Conservation (phyloP, 1,140 invertebrate genomes). For the Ganaspis sp. region DNA sequence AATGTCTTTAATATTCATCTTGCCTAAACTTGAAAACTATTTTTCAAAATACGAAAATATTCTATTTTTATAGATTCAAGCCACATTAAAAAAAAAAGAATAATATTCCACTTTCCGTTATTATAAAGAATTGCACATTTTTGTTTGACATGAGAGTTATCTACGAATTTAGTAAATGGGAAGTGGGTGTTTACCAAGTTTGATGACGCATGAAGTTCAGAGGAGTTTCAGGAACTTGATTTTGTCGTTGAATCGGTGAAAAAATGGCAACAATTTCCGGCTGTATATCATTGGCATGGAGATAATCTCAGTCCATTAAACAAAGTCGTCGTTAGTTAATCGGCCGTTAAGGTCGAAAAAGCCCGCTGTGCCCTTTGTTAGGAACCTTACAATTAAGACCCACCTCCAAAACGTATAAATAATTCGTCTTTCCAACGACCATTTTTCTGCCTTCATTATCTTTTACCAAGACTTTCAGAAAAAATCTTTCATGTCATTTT, state of each 20-base stretch:
- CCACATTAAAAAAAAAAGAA: no score
- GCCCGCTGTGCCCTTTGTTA: not conserved
- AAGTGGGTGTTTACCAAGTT: slow-evolving; percentile 21
- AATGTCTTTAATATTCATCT: no score
- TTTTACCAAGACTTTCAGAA: not conserved
- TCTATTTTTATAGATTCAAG: no score
- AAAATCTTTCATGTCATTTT: not conserved
- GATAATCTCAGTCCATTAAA: slow-evolving; percentile 30
- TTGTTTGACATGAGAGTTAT: not conserved
- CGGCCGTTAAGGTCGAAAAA: slow-evolving; percentile 6
- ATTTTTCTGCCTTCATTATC: not conserved
- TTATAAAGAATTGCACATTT: no score
- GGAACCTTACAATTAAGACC: slow-evolving; percentile 18
- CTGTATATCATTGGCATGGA: slow-evolving; percentile 16
- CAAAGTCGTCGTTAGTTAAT: slow-evolving; percentile 24
- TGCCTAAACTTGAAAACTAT: no score
- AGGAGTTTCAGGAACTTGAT: slow-evolving; percentile 14
- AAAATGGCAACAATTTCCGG: slow-evolving; percentile 30
- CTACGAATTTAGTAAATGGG: not conserved
- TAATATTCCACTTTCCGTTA: no score
- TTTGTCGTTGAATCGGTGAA: slow-evolving; percentile 21
- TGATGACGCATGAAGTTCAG: not conserved
- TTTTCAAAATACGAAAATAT: no score
- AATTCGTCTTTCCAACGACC: slow-evolving; percentile 4
- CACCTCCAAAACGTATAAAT: slow-evolving; percentile 33